These are phyloP conservation scores for Halcyon chelicuti DNA, from an alignment of 2,797 vertebrate genomes.

Conservation along the genomic window DNA sequence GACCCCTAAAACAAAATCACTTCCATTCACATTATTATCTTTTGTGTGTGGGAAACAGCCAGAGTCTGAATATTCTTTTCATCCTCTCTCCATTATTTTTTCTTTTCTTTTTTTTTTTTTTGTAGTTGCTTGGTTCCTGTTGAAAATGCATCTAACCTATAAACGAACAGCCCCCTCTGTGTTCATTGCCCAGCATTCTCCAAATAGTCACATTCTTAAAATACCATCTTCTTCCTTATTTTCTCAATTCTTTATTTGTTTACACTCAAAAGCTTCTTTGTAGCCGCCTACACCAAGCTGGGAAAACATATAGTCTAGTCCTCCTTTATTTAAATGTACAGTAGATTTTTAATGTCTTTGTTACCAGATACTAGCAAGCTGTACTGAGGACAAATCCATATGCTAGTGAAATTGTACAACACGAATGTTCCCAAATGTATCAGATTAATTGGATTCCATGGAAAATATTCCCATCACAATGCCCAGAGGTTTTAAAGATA, in stretches of 20 bases:
- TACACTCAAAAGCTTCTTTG: conserved; percentile 93
- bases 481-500: not conserved
- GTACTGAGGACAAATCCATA: conserved; percentile 58
- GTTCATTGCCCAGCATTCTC: conserved; percentile 88
- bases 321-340: conserved; percentile 55
- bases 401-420: not conserved
- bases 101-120: conserved; percentile 2
- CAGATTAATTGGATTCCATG: conserved; percentile 30
- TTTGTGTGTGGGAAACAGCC: conserved; percentile 86
- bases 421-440: conserved; percentile 6
- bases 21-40: conserved; percentile 79
- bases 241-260: conserved; percentile 98
- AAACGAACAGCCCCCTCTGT: conserved; percentile 88
- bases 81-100: not conserved
- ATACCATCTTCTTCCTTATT: conserved; percentile 96
- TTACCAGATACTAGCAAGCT: conserved; percentile 32
- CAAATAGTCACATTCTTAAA: conserved; percentile 93
- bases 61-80: conserved; percentile 74
- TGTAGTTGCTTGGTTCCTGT: conserved; percentile 63
- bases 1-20: conserved; percentile 75
- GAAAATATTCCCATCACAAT: not conserved
- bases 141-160: conserved; percentile 78
- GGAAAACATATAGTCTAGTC: conserved; percentile 78
- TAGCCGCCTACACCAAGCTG: conserved; percentile 84
- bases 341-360: conserved; percentile 58